Evolutionary conservation across 2,797 vertebrate species (phyloP), one percentile per base, ranked within the genome.

Genomic region (Paramormyrops hopkinsi): DNA sequence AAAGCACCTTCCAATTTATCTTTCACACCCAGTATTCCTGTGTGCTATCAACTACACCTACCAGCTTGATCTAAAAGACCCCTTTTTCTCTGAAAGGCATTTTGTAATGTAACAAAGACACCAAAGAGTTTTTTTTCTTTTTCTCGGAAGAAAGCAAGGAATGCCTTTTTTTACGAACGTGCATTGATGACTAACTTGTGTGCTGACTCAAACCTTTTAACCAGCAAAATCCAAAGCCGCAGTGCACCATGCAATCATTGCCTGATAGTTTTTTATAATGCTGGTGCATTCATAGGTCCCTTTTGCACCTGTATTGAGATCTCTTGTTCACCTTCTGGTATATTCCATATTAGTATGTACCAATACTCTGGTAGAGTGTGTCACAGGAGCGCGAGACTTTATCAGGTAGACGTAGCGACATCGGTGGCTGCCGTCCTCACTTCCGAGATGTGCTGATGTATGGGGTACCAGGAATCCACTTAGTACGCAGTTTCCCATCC

Each of bases 201-300:
- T 79, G 73, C 73, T 44, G 73, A 79, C 37, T 50, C 83, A 79
- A 44, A 79, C 73, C 73, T 76, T 76, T 76, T 76, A 76, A 76
- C 37, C 73, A 79, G 73, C 44, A 44, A 51, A 17, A 53, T 25
- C 83, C 29, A 9, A 85, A 79, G 73, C 11, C n/a, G 14, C 46
- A 53, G 83, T 85, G 83, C 46, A 85, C 46, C 83, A 25, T 11
- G 48, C 19, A 85, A 7, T 85, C 25, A 11, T 12, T 29, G 11
- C 8, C 46, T 29, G 50, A 14, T 85, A 25, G 46, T 50, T 53
- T 50, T 7, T 25, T 53, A 4, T 12, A 25, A 51, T 8, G 4
- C n/a, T 48, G 46, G 5, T 11, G 22, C 29, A 29, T 85, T 53
- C 51, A 14, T 14, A 17, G 8, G 22, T 14, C 83, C 83, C 48